Percentiles rank a stretch among this genome's conserved stretches.
These are phyloP conservation scores for Dinocampus coccinellae DNA, from an alignment of 2,888 invertebrate species.

Conservation along the genomic window DNA sequence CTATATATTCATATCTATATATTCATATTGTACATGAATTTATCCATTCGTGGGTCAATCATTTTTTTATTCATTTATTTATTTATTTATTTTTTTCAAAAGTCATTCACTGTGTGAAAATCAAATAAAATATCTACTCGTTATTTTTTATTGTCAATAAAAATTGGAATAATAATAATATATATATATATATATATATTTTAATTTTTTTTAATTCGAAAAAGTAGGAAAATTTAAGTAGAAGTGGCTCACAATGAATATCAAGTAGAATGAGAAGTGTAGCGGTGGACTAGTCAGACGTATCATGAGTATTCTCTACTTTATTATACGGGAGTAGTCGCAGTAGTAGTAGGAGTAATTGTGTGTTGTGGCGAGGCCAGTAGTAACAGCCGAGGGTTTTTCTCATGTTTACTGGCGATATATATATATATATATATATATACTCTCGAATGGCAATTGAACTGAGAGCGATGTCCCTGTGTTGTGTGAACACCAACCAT, in stretches of 20 bases:
- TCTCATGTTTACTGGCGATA: neutral
- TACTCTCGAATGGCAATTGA: conserved; percentile 4
- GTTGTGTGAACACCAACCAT: conserved; percentile 36
- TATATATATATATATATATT: too few relatives aligned
- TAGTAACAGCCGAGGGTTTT: neutral
- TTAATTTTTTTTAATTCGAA: too few relatives aligned
- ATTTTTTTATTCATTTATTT: too few relatives aligned
- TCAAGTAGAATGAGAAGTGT: conserved; percentile 13
- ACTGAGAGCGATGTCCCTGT: conserved; percentile 11
- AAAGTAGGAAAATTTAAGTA: too few relatives aligned
- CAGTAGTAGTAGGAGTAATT: neutral
- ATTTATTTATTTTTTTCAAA: neutral
- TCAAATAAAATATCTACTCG: too few relatives aligned
- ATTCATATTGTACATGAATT: neutral
- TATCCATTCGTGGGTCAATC: too few relatives aligned
- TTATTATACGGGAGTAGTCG: neutral
- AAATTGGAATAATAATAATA: too few relatives aligned
- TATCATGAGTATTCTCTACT: conserved; percentile 1
- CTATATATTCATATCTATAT: neutral
- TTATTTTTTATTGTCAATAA: too few relatives aligned
- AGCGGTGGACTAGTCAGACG: conserved; percentile 6
- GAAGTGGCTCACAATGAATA: too few relatives aligned
- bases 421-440: neutral
- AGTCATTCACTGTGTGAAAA: neutral
- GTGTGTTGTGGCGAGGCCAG: neutral